Percentiles rank a stretch among this genome's conserved stretches.
Conservation (phyloP, 2,113 vertebrate genomes). For the Phalacrocorax carbo region DNA sequence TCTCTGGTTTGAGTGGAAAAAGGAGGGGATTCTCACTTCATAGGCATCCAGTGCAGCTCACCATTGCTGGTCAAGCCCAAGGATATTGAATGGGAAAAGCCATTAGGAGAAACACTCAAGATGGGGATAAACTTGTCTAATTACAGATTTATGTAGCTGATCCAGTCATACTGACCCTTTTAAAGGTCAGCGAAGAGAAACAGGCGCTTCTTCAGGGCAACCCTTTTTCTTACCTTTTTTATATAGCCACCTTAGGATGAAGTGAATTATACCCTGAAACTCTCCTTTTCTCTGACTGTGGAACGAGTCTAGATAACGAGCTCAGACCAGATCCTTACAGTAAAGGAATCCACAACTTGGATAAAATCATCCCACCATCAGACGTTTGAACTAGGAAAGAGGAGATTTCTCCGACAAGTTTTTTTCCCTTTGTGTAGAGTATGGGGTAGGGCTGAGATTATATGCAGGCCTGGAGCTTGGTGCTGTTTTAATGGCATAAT, state of each 20-base stretch:
- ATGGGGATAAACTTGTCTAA: background rate
- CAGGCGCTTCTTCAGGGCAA: background rate
- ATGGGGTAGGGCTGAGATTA: background rate
- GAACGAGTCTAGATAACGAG: background rate
- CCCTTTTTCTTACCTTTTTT: background rate
- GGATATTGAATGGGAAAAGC: background rate
- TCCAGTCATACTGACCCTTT: background rate
- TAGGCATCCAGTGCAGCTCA: background rate
- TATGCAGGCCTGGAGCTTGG: background rate
- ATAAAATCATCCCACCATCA: background rate
- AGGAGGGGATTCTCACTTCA: background rate
- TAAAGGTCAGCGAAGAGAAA: background rate
- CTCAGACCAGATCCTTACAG: background rate
- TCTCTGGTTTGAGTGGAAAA: background rate
- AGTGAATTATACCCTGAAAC: background rate
- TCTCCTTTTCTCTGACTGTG: background rate
- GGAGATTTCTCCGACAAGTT: background rate
- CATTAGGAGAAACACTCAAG: background rate
- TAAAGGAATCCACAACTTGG: background rate
- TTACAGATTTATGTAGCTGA: background rate
- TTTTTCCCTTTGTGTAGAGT: background rate
- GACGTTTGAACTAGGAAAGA: background rate
- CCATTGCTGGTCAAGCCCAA: background rate
- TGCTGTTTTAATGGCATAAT: background rate
- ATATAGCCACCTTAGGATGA: background rate